phyloP scores from a whole-genome alignment of 2,113 vertebrate species.

The Erinaceus europaeus region DNA sequence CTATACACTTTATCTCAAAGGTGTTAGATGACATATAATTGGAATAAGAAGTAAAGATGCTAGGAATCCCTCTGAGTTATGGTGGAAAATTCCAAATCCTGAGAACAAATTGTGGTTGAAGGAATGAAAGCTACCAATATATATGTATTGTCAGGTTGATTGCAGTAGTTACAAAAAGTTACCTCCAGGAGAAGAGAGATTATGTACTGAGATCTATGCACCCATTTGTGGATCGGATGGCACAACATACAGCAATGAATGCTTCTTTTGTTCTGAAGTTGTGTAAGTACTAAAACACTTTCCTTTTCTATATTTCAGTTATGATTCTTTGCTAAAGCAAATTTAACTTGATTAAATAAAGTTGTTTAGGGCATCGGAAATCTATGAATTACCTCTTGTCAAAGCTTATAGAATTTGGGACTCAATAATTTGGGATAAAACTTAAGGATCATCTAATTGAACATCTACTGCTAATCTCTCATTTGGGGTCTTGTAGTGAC shows the following conservation, averaged over 20 bases:
- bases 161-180: constrained; percentile 4
- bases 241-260: neutral
- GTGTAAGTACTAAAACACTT: constrained; percentile 32
- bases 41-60: neutral
- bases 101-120: neutral
- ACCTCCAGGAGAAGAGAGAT: neutral
- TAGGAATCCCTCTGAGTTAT: neutral
- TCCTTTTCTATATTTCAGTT: neutral
- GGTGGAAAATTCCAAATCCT: neutral
- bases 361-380: neutral
- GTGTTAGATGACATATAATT: too few species aligned
- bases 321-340: neutral
- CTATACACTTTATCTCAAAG: too few species aligned
- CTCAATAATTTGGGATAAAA: neutral
- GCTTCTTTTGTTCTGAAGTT: constrained; percentile 23
- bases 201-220: neutral
- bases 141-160: constrained; percentile 17
- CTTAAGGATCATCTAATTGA: neutral
- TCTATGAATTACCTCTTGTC: neutral
- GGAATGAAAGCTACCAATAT: neutral
- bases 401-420: neutral
- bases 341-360: neutral
- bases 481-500: too few species aligned
- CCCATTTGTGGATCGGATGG: constrained; percentile 46
- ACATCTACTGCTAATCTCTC: too few species aligned